These are phyloP conservation scores for Scophthalmus maximus DNA, from an alignment of 2,113 vertebrate species.

Conservation along the genomic window DNA sequence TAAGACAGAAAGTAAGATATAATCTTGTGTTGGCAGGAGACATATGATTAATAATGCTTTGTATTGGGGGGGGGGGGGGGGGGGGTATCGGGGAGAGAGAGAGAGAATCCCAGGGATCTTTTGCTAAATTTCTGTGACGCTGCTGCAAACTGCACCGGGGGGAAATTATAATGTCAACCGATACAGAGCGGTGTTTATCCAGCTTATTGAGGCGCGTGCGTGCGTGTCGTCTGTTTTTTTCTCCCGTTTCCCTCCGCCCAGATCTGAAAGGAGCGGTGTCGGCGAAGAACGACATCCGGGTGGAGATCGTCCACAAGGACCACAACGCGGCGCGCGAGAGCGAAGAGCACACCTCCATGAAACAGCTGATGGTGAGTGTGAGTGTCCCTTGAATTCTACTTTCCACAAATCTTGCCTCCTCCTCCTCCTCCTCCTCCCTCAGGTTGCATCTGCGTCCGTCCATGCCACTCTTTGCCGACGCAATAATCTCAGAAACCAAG, in stretches of 20 bases:
- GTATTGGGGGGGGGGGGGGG: constrained; percentile 43
- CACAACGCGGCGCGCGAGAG: constrained; percentile 89
- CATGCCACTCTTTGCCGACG: no score
- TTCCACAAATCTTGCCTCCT: no score
- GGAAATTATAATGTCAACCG: constrained; percentile 56
- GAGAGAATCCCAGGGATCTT: constrained; percentile 35
- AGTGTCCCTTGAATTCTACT: constrained; percentile 69
- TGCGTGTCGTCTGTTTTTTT: constrained; percentile 36
- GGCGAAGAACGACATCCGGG: constrained; percentile 97
- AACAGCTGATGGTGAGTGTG: constrained; percentile 97
- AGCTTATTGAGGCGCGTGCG: constrained; percentile 48
- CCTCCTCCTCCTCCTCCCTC: no score
- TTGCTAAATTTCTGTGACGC: constrained; percentile 59
- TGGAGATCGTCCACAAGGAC: constrained; percentile 98
- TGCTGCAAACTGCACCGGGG: constrained; percentile 44
- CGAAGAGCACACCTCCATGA: constrained; percentile 94
- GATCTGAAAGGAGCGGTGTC: constrained; percentile 98
- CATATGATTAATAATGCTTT: constrained; percentile 66
- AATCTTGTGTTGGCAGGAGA: constrained; percentile 65
- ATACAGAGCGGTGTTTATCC: constrained; percentile 51
- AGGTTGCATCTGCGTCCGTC: no score
- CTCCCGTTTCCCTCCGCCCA: no score
- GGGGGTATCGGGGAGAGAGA: constrained; percentile 35
- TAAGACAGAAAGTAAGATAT: constrained; percentile 88
- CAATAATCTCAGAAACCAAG: no score